These are phyloP conservation scores for Sylvia atricapilla DNA, from an alignment of 2,113 vertebrate genomes.

Conservation along the genomic window DNA sequence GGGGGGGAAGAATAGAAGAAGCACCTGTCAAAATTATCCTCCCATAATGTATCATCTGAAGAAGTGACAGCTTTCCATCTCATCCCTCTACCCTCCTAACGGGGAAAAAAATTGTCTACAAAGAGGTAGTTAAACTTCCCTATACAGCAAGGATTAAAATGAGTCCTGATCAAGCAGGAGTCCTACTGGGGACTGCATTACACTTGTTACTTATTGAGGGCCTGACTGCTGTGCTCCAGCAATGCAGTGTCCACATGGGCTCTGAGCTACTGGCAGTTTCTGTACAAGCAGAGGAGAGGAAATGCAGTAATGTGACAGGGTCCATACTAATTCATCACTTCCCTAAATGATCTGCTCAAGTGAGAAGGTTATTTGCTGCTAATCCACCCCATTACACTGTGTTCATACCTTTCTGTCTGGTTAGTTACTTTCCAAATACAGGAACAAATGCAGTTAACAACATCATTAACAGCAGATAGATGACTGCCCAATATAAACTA, in stretches of 20 bases:
- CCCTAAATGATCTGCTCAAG: background rate
- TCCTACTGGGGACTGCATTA: background rate
- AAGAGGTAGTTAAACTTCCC: background rate
- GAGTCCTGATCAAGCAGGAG: background rate
- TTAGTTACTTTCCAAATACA: conserved; percentile 11
- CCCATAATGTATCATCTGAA: background rate
- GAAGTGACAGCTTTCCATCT: background rate
- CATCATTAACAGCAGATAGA: background rate
- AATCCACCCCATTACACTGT: background rate
- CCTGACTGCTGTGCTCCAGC: background rate
- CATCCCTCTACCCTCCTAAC: background rate
- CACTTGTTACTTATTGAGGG: background rate
- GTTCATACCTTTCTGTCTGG: background rate
- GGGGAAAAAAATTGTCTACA: rapidly evolving
- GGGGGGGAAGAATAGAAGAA: background rate
- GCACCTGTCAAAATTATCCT: background rate
- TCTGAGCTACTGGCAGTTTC: background rate
- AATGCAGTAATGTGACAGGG: background rate
- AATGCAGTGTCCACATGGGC: background rate
- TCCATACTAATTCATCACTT: background rate
- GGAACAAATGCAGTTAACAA: background rate
- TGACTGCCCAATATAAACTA: background rate
- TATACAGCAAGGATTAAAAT: background rate
- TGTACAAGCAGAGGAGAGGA: background rate
- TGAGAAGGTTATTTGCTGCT: background rate